A percentile compares a stretch with the other conserved stretches of the same genome.
Conservation (phyloP, 2,113 vertebrate species). For the Cephalopterus ornatus region DNA sequence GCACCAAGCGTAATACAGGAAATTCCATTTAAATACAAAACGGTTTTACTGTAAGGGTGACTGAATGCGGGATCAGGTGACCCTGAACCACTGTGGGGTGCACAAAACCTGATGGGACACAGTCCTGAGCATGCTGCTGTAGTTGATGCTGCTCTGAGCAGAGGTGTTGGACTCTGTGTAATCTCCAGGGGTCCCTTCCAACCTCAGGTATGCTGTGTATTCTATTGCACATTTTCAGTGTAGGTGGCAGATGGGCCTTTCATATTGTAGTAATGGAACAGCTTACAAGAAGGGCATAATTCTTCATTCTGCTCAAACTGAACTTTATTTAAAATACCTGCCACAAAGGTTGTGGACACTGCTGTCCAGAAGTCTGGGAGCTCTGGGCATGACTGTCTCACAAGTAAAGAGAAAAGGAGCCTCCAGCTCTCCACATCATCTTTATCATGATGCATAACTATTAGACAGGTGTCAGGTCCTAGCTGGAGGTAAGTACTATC, state of each 20-base stretch:
- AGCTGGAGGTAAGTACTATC: not conserved
- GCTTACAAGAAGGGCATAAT: not conserved
- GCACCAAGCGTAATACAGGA: not conserved
- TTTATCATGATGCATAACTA: not conserved
- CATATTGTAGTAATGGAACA: not conserved
- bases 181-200: not conserved
- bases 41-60: not conserved
- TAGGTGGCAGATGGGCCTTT: not conserved
- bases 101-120: not conserved
- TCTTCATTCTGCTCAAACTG: not conserved
- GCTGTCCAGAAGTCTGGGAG: not conserved
- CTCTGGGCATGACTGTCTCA: not conserved
- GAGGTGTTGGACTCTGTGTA: fast-evolving
- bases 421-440: not conserved
- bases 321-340: not conserved
- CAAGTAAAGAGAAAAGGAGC: not conserved
- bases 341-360: not conserved
- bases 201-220: not conserved
- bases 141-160: not conserved
- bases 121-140: not conserved
- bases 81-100: not conserved
- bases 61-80: not conserved
- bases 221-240: not conserved
- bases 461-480: not conserved
- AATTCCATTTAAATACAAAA: not conserved